Evolutionary conservation across 2,797 vertebrate genomes (phyloP).

Genomic region (Rhabdomys pumilio): DNA sequence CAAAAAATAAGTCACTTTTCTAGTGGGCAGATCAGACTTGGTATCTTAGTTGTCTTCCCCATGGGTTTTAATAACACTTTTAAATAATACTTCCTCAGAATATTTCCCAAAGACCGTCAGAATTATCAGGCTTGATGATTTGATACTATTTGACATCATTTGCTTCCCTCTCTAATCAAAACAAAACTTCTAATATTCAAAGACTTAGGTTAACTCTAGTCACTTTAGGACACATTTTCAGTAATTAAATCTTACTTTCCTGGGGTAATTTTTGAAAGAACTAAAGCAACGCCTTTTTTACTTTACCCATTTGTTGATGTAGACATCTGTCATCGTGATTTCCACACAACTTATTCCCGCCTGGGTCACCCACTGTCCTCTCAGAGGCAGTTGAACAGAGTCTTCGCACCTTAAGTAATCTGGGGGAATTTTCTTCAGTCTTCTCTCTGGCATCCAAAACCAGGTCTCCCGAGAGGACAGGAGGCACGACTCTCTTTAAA

Average conservation of each 20-base stretch:
- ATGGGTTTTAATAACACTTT: not conserved
- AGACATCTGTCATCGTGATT: conserved; percentile 77
- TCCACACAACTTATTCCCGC: conserved; percentile 69
- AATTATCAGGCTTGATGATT: conserved; percentile 23
- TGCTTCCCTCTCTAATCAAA: conserved; percentile 33
- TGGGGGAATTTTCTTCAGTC: conserved; percentile 91
- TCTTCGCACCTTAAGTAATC: conserved; percentile 94
- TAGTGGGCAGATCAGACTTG: conserved; percentile 22
- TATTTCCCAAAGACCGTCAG: not conserved
- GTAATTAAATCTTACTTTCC: conserved; percentile 46
- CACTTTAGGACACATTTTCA: conserved; percentile 20
- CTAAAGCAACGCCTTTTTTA: conserved; percentile 35
- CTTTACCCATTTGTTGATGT: conserved; percentile 80
- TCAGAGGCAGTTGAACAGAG: conserved; percentile 92
- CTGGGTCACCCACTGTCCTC: conserved; percentile 91
- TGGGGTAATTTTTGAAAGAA: conserved; percentile 42
- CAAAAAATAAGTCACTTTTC: not conserved
- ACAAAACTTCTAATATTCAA: conserved; percentile 16
- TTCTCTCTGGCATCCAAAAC: conserved; percentile 87
- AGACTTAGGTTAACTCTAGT: not conserved
- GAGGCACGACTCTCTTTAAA: conserved; percentile 95
- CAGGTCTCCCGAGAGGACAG: conserved; percentile 91
- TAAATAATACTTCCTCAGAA: conserved; percentile 19
- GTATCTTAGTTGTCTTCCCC: conserved; percentile 8
- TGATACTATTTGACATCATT: conserved; percentile 21